A percentile compares a stretch with the other conserved stretches of the same genome.
These are phyloP conservation scores for Pogonophryne albipinna DNA, from an alignment of 2,797 vertebrate genomes.

Conservation along the genomic window DNA sequence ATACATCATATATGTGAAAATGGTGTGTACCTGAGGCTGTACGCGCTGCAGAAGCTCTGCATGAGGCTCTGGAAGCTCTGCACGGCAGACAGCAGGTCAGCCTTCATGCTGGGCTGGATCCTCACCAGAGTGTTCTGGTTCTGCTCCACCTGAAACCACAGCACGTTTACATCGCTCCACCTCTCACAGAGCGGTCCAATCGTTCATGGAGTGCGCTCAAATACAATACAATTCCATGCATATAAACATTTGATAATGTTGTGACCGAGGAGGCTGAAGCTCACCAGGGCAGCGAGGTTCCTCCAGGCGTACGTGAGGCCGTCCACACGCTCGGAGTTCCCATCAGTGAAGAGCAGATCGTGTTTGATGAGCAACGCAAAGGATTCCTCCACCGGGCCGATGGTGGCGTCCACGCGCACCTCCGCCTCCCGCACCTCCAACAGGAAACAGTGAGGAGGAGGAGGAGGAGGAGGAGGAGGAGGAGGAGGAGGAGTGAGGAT, in stretches of 20 bases:
- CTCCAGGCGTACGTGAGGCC: slow-evolving; percentile 88
- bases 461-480: no score
- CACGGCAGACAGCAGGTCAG: slow-evolving; percentile 82
- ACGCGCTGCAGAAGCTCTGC: slow-evolving; percentile 82
- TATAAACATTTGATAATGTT: no score
- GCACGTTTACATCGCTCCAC: background rate
- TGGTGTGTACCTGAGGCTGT: slow-evolving; percentile 79
- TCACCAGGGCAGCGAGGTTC: slow-evolving; percentile 84
- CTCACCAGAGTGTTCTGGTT: slow-evolving; percentile 85
- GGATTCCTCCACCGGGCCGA: slow-evolving; percentile 89
- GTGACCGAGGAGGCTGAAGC: no score
- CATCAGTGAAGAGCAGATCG: slow-evolving; percentile 83
- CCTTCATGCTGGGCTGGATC: slow-evolving; percentile 87
- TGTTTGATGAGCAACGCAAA: slow-evolving; percentile 86
- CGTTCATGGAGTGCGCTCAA: no score
- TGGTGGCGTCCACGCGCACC: slow-evolving; percentile 82
- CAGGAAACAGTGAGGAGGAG: background rate
- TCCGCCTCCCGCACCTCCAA: slow-evolving; percentile 83
- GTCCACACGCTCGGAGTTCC: slow-evolving; percentile 87
- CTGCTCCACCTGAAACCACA: slow-evolving; percentile 79
- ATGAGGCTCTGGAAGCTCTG: slow-evolving; percentile 78
- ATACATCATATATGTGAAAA: no score
- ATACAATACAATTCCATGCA: background rate
- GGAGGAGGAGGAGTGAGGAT: background rate
- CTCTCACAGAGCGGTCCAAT: background rate